These are phyloP conservation scores for Holacanthus passer DNA, from an alignment of 2,113 vertebrate species.

Conservation along the genomic window DNA sequence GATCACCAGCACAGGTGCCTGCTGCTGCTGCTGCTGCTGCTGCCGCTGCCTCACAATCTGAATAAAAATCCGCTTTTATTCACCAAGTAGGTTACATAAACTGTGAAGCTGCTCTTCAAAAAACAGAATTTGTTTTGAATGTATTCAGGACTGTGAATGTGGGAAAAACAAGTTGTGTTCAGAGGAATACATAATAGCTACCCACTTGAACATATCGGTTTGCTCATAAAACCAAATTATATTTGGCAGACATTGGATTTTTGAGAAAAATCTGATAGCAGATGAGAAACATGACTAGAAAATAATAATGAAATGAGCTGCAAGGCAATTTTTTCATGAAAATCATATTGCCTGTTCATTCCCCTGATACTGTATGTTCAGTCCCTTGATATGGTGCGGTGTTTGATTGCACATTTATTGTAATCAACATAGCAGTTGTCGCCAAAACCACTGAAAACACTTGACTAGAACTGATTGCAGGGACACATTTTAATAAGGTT, in stretches of 20 bases:
- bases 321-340: not conserved
- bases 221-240: not conserved
- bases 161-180: conserved; percentile 30
- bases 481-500: conserved; percentile 2
- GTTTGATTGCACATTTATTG: conserved; percentile 14
- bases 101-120: conserved; percentile 40
- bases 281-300: not conserved
- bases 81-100: conserved; percentile 46
- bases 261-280: not conserved
- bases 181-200: conserved; percentile 19
- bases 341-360: not conserved
- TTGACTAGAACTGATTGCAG: conserved; percentile 21
- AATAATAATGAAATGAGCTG: not conserved
- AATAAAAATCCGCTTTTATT: conserved; percentile 49
- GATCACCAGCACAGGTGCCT: conserved; percentile 58
- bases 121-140: conserved; percentile 25
- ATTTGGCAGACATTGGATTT: not conserved
- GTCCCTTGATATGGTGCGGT: not conserved
- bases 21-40: too few species aligned
- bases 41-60: conserved; percentile 42
- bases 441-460: not conserved
- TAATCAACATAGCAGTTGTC: not conserved
- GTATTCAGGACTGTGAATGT: conserved; percentile 9
- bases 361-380: not conserved
- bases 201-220: not conserved